phyloP scores from a whole-genome alignment of 1,140 invertebrate species.

The Dendroctonus ponderosae region DNA sequence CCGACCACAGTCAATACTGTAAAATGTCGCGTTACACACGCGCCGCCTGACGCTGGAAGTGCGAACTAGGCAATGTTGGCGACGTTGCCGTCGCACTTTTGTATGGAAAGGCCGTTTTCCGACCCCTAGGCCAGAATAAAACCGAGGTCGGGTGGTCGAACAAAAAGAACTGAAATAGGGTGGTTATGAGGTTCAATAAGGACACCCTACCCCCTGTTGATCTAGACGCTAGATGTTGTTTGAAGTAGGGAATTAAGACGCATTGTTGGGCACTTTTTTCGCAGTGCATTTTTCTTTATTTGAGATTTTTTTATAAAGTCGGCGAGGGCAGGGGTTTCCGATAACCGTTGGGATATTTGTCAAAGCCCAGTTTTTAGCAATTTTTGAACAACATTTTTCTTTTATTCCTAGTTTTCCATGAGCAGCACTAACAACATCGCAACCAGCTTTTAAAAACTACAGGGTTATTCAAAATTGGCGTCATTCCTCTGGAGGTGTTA shows the following conservation, averaged over 20 bases:
- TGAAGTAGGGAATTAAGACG: constrained; percentile 3
- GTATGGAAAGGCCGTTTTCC: not conserved
- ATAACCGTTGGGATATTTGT: no score
- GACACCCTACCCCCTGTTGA: constrained; percentile 30
- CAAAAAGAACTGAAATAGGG: constrained; percentile 29
- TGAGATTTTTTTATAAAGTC: no score
- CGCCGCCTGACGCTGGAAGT: constrained; percentile 42
- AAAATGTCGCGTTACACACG: constrained; percentile 54
- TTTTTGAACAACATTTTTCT: no score
- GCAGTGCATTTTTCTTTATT: not conserved
- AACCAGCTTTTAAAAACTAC: no score
- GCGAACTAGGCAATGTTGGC: constrained; percentile 39
- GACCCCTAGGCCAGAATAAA: not conserved
- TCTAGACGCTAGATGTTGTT: constrained; percentile 5
- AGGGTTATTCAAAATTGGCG: no score
- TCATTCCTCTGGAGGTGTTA: no score
- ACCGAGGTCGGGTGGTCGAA: constrained; percentile 13
- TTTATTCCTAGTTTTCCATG: no score
- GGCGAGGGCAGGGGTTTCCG: no score
- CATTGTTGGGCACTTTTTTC: constrained; percentile 15
- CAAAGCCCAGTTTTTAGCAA: no score
- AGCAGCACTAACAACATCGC: no score
- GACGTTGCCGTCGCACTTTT: constrained; percentile 20
- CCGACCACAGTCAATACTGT: constrained; percentile 62
- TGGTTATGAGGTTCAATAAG: constrained; percentile 29